Base-by-base conservation (phyloP, 2,113 vertebrate genomes). In the Colinus virginianus region DNA sequence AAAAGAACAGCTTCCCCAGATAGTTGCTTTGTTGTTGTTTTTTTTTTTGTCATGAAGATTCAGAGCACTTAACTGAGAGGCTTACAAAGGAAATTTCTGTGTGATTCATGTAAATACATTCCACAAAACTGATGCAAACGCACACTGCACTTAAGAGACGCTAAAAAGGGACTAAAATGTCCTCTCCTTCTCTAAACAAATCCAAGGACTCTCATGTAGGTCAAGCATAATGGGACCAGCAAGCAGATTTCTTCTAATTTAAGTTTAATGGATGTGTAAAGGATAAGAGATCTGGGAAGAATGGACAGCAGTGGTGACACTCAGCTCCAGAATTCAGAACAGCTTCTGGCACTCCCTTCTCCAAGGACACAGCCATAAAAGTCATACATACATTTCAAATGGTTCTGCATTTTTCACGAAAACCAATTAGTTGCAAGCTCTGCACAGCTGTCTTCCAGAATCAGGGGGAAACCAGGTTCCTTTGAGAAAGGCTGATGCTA, bases 291-390 rank as follows among this genome's bases (percentile, higher is more conserved):
- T 18, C 28, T 48, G 94, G 90, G 69, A 89, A 83, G 58, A 92
- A 80, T 2, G 34, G 81, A 91, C 81, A 79, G 92, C 66, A 84
- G 49, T 36, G n/a, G 77, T 11, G 42, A 90, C 46, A 84, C 7
- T 74, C 42, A 69, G 77, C 51, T 51, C 28, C 14, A 63, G 77
- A 78, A 90, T 87, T 88, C 77, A 93, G 84, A 94, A 66, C n/a
- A 74, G 79, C 66, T 36, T 85, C 69, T 90, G 70, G 80, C 68
- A 82, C 74, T 78, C 67, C 11, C 6, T 23, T 91, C 84, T 96
- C 95, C 67, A 45, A 94, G 86, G 91, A 79, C 64, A 16, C 72
- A 88, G 64, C 70, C 95, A 94, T 80, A 82, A 40, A 95, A 83
- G 48, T 5, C 74, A 45, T 16, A 83, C 13, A 40, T 19, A 26